phyloP scores from a whole-genome alignment of 2,797 vertebrate species.

The Pteropus rufus region DNA sequence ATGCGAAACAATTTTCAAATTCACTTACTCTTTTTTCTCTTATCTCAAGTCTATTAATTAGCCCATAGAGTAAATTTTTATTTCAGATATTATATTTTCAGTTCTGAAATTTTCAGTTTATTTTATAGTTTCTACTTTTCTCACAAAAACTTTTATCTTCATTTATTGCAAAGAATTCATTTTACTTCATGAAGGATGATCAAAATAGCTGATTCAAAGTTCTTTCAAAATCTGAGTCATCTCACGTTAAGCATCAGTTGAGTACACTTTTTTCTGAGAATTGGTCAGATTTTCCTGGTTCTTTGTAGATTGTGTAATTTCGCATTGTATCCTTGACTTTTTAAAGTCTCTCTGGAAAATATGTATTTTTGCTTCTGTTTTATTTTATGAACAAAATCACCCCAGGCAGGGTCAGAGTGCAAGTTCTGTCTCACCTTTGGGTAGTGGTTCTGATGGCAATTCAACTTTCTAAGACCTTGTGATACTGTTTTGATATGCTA shows the following conservation, averaged over 20 bases:
- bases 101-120: background rate
- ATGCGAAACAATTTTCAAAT: background rate
- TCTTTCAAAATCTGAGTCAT: background rate
- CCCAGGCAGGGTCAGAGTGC: background rate
- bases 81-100: background rate
- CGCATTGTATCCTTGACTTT: background rate
- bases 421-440: background rate
- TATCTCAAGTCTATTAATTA: background rate
- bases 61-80: background rate
- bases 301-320: background rate
- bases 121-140: background rate
- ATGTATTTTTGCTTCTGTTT: background rate
- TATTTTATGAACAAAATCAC: background rate
- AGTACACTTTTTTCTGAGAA: background rate
- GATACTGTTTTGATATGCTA: background rate
- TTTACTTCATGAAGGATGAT: background rate
- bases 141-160: background rate
- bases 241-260: background rate
- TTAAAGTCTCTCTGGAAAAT: background rate
- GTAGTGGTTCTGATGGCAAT: background rate
- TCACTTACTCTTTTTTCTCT: too few species aligned
- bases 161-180: background rate
- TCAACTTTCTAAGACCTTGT: background rate
- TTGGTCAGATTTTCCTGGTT: too few species aligned
- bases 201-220: background rate